These are phyloP conservation scores for Drosophila watanabei DNA, from an alignment of 1,140 invertebrate genomes.

Conservation along the genomic window DNA sequence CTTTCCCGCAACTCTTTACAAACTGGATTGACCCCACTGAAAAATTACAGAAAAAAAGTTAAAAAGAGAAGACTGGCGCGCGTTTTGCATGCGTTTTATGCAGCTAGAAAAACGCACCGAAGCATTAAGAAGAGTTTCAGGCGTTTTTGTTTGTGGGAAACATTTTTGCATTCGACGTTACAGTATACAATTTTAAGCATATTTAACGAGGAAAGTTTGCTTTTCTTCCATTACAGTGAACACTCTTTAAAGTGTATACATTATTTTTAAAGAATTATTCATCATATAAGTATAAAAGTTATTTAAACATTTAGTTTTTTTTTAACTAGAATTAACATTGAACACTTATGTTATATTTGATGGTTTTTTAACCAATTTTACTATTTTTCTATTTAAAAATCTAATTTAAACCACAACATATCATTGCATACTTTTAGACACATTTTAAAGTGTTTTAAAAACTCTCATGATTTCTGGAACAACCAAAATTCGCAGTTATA, in stretches of 20 bases:
- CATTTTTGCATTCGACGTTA: slow-evolving; percentile 59
- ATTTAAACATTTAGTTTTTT: no score
- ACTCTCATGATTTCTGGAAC: neutral
- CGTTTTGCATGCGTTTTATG: slow-evolving; percentile 48
- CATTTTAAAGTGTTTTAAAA: neutral
- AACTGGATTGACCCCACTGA: slow-evolving; percentile 31
- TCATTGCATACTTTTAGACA: neutral
- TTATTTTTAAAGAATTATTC: neutral
- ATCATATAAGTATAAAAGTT: neutral
- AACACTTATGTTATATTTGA: neutral
- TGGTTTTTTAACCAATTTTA: no score
- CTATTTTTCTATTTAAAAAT: no score
- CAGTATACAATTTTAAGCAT: slow-evolving; percentile 53
- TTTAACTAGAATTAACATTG: neutral
- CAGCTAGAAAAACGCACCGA: slow-evolving; percentile 61
- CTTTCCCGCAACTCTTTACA: slow-evolving; percentile 17
- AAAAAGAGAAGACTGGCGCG: slow-evolving; percentile 1
- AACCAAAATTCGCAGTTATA: no score
- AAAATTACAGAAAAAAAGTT: neutral
- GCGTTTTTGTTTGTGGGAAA: slow-evolving; percentile 20
- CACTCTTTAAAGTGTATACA: neutral
- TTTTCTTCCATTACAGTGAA: neutral
- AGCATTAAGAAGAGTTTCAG: slow-evolving; percentile 60
- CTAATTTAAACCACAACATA: no score
- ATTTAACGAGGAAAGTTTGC: slow-evolving; percentile 17